These are phyloP conservation scores for Calephelis nemesis DNA, from an alignment of 1,140 invertebrate genomes.

Conservation along the genomic window DNA sequence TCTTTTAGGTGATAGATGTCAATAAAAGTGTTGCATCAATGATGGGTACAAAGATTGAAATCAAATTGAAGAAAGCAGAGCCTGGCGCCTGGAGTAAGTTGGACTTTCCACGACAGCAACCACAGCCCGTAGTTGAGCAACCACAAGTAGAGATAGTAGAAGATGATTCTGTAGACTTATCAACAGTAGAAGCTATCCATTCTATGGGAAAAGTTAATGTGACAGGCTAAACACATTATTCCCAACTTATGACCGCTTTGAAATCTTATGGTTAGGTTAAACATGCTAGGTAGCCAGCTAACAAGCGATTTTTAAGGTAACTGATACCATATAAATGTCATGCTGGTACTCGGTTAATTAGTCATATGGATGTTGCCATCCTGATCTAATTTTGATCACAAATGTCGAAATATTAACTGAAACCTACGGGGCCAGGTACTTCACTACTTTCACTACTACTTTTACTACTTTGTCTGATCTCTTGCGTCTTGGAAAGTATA, in stretches of 20 bases:
- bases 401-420: too few species aligned
- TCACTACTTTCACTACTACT: too few species aligned
- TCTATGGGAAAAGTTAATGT: slow-evolving; percentile 68
- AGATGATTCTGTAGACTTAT: slow-evolving; percentile 76
- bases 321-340: too few species aligned
- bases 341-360: too few species aligned
- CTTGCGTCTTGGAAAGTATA: too few species aligned
- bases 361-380: too few species aligned
- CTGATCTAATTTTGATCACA: too few species aligned
- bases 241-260: neutral
- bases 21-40: slow-evolving; percentile 87
- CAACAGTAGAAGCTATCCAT: slow-evolving; percentile 67
- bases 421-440: too few species aligned
- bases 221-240: slow-evolving; percentile 37
- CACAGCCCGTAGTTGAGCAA: slow-evolving; percentile 46
- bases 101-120: slow-evolving; percentile 80
- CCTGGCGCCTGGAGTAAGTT: slow-evolving; percentile 89
- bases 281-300: neutral
- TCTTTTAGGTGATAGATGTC: slow-evolving; percentile 84
- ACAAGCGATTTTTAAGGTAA: too few species aligned
- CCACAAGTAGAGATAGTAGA: slow-evolving; percentile 49
- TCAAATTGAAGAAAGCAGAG: slow-evolving; percentile 94
- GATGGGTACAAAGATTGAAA: slow-evolving; percentile 96
- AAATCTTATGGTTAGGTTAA: neutral
- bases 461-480: too few species aligned